These are phyloP conservation scores for Euwallacea fornicatus DNA, from an alignment of 1,140 invertebrate species.

Conservation along the genomic window DNA sequence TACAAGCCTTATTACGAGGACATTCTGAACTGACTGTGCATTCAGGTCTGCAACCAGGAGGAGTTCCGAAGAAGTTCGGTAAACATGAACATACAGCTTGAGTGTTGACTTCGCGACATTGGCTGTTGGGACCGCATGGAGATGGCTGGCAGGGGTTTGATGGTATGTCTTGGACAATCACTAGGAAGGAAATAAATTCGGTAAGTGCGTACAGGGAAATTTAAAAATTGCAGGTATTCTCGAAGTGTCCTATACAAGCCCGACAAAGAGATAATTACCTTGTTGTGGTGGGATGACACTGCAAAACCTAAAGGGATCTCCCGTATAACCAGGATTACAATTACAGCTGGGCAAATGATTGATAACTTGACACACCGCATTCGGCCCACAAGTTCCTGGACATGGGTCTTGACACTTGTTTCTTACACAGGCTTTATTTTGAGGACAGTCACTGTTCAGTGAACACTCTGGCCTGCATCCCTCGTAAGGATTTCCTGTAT, in stretches of 20 bases:
- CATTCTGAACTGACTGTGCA: constrained; percentile 69
- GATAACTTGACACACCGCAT: constrained; percentile 79
- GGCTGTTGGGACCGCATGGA: constrained; percentile 63
- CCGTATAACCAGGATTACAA: constrained; percentile 70
- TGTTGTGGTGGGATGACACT: constrained; percentile 53
- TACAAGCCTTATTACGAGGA: constrained; percentile 62
- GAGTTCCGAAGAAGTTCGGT: constrained; percentile 68
- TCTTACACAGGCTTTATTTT: constrained; percentile 75
- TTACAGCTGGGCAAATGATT: constrained; percentile 82
- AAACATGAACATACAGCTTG: constrained; percentile 71
- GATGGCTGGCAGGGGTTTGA: constrained; percentile 59
- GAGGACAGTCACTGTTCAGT: constrained; percentile 76
- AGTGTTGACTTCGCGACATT: constrained; percentile 57
- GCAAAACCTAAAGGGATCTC: constrained; percentile 77
- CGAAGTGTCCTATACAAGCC: background rate
- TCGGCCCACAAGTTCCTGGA: constrained; percentile 75
- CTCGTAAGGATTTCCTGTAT: constrained; percentile 70
- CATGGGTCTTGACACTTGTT: constrained; percentile 82
- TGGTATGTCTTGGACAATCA: constrained; percentile 27
- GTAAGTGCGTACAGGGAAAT: constrained; percentile 48
- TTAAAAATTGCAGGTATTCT: background rate
- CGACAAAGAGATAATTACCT: constrained; percentile 42
- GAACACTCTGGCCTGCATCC: constrained; percentile 80
- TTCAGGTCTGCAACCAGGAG: constrained; percentile 69
- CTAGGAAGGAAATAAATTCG: constrained; percentile 35